phyloP scores from a whole-genome alignment of 2,113 vertebrate genomes.

The Hippocampus abdominalis region DNA sequence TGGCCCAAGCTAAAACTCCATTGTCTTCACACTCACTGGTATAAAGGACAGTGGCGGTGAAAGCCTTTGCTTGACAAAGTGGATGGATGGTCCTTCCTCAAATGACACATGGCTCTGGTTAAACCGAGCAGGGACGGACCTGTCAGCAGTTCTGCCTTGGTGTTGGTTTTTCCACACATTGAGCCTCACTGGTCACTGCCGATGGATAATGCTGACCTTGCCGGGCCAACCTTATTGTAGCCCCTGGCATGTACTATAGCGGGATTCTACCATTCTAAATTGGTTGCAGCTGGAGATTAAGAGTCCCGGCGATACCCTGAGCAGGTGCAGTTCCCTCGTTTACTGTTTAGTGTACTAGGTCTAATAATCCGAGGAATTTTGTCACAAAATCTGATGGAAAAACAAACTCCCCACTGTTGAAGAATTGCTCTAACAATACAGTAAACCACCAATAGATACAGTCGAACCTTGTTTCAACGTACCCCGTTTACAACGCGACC shows the following conservation, averaged over 20 bases:
- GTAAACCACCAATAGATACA: too few species aligned
- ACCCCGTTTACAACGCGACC: too few species aligned
- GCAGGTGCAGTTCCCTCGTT: too few species aligned
- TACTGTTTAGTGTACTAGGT: too few species aligned
- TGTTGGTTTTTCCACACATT: constrained; percentile 44
- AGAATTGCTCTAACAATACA: too few species aligned
- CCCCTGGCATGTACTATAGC: constrained; percentile 13
- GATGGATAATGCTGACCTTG: constrained; percentile 63
- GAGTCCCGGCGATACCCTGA: too few species aligned
- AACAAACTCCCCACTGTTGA: too few species aligned
- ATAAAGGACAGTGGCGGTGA: background rate
- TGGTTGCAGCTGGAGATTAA: constrained; percentile 2
- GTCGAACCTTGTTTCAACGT: too few species aligned
- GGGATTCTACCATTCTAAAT: constrained; percentile 9
- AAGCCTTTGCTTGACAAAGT: constrained; percentile 6
- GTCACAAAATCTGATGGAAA: too few species aligned
- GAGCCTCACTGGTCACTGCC: constrained; percentile 42
- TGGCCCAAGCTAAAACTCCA: background rate
- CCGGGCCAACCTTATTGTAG: constrained; percentile 57
- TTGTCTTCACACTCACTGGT: background rate
- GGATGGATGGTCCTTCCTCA: constrained; percentile 19
- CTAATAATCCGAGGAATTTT: too few species aligned
- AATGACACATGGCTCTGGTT: constrained; percentile 36
- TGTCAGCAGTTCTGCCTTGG: constrained; percentile 68
- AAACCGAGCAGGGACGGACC: constrained; percentile 46